Percentiles rank a stretch among this genome's conserved stretches.
These are phyloP conservation scores for Stegana nigrithorax DNA, from an alignment of 2,888 invertebrate species.

Conservation along the genomic window DNA sequence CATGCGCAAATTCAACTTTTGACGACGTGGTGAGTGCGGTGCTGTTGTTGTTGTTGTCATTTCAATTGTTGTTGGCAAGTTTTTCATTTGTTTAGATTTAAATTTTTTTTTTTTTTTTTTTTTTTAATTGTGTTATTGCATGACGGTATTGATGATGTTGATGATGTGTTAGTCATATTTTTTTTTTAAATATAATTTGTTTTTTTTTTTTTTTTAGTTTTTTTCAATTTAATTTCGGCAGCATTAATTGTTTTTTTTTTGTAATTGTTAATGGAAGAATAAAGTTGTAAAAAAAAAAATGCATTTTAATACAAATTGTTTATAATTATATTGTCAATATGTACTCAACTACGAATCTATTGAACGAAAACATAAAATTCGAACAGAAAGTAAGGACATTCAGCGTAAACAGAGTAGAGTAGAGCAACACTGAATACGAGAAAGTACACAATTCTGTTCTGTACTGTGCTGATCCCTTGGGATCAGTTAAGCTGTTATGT, in stretches of 20 bases:
- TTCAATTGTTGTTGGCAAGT: constrained; percentile 19
- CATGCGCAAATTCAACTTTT: constrained; percentile 97
- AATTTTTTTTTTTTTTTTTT: constrained; percentile 23
- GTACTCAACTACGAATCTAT: constrained; percentile 6
- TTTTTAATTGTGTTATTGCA: constrained; percentile 9
- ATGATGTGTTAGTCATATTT: constrained; percentile 4
- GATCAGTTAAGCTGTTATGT: neutral
- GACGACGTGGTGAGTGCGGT: constrained; percentile 94
- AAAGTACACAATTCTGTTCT: constrained; percentile 40
- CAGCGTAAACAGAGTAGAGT: constrained; percentile 10
- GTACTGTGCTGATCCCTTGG: no score
- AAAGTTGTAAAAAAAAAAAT: constrained; percentile 3
- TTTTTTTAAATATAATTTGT: neutral
- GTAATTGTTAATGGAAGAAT: neutral
- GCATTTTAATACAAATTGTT: constrained; percentile 7
- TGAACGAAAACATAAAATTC: constrained; percentile 12
- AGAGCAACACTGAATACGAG: constrained; percentile 12
- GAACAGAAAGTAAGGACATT: constrained; percentile 7
- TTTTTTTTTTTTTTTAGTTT: neutral
- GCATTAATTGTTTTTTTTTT: neutral
- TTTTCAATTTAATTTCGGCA: no score
- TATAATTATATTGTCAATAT: neutral
- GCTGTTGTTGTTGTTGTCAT: constrained; percentile 72
- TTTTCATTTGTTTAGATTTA: constrained; percentile 17
- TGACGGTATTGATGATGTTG: constrained; percentile 7